phyloP scores from a whole-genome alignment of 2,797 vertebrate species.

The Chloroceryle inda region DNA sequence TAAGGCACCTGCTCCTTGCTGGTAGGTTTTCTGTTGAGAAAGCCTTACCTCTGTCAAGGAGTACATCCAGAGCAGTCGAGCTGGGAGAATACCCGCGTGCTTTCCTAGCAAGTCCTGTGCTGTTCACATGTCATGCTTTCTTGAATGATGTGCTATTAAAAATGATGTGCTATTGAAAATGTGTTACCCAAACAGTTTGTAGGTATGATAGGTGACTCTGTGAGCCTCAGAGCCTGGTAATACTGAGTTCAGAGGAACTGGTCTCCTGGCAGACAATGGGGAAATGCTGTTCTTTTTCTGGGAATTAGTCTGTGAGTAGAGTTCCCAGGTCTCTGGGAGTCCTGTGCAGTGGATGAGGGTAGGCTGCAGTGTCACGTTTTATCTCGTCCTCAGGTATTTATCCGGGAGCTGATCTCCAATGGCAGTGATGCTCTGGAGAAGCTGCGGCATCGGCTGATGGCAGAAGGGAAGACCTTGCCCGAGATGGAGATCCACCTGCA shows the following conservation, averaged over 20 bases:
- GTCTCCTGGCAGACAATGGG: not conserved
- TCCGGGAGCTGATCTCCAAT: conserved; percentile 96
- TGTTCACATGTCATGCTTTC: not conserved
- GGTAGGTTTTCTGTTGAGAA: not conserved
- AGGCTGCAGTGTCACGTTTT: not conserved
- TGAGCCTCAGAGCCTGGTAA: not conserved
- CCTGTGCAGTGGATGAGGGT: not conserved
- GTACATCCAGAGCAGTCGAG: not conserved
- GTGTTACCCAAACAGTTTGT: not conserved
- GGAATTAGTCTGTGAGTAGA: not conserved
- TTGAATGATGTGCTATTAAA: not conserved
- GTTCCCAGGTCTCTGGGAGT: not conserved
- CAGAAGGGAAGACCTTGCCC: conserved; percentile 82
- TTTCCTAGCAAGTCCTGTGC: not conserved
- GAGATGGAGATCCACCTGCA: conserved; percentile 96
- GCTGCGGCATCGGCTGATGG: conserved; percentile 88
- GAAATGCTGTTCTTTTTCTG: not conserved
- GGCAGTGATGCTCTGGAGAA: conserved; percentile 96
- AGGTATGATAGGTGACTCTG: not conserved
- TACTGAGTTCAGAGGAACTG: not conserved
- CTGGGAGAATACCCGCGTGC: not conserved
- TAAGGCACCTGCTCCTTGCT: not conserved
- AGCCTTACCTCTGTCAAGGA: not conserved
- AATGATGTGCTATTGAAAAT: not conserved
- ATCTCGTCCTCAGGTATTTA: conserved; percentile 87